A percentile compares a stretch with the other conserved stretches of the same genome.
phyloP scores from a whole-genome alignment of 1,140 invertebrate genomes.

The Kradibia gibbosae region DNA sequence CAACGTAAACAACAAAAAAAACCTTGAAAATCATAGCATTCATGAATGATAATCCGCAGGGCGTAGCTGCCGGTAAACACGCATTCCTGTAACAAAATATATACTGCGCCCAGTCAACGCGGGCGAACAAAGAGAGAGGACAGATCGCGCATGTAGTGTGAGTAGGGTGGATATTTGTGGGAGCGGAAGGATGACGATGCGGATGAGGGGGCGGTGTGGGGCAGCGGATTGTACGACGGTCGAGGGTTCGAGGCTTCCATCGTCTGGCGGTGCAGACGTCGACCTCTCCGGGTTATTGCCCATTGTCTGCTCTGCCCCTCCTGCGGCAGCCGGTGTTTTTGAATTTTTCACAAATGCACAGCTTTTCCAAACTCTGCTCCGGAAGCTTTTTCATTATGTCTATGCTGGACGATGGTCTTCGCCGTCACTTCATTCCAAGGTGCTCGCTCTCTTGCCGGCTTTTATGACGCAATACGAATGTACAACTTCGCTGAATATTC shows the following conservation, averaged over 20 bases:
- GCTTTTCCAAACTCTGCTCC: not conserved
- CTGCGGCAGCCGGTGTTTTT: not conserved
- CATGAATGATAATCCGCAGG: not conserved
- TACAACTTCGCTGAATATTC: not conserved
- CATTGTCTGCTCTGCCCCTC: slow-evolving; percentile 7
- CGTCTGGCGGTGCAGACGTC: not conserved
- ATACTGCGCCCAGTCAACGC: not conserved
- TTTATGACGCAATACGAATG: not conserved
- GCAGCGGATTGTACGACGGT: not conserved
- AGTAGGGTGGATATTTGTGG: not conserved
- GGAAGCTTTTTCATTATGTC: not conserved
- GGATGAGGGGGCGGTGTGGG: not conserved
- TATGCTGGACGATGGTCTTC: too few species aligned
- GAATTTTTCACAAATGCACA: slow-evolving; percentile 14
- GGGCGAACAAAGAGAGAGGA: not conserved
- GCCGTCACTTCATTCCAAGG: too few species aligned
- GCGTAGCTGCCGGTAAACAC: not conserved
- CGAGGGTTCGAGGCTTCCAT: slow-evolving; percentile 21
- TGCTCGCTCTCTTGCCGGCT: not conserved
- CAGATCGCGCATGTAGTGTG: not conserved
- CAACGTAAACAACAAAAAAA: not conserved
- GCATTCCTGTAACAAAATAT: not conserved
- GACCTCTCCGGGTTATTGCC: slow-evolving; percentile 29
- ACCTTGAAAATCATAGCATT: not conserved
- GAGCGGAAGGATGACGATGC: not conserved